Base-by-base conservation (phyloP, 2,888 invertebrate genomes). In the Branchellion lobata region DNA sequence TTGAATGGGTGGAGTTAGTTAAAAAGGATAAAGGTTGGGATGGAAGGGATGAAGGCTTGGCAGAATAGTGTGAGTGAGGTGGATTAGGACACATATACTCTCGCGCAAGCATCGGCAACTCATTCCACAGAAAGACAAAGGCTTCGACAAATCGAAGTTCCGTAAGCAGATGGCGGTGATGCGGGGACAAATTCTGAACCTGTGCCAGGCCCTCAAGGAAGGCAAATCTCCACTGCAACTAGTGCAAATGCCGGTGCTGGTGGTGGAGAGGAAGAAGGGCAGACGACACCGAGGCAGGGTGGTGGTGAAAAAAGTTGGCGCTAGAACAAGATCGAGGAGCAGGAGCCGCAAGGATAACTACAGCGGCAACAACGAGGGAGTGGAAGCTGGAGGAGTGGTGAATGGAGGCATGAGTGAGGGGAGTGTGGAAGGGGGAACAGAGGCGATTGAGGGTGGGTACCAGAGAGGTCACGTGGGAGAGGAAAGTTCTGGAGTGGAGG, bases 91-190 rank as follows among this genome's bases (percentile, higher is more conserved):
- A n/a, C n/a, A n/a, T n/a, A n/a, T n/a, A n/a, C n/a, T n/a, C n/a
- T n/a, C n/a, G n/a, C n/a, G n/a, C n/a, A n/a, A n/a, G n/a, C n/a
- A n/a, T n/a, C n/a, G n/a, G n/a, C n/a, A n/a, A n/a, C n/a, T n/a
- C n/a, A n/a, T n/a, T n/a, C n/a, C n/a, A n/a, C 91, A 98, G 93
- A 94, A 94, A 90, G 99, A 99, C 90, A 95, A 94, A 88, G 98
- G 98, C 65, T 99, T 98, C 90, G 97, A 98, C 90, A 92, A 92
- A 85, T 91, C 93, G 81, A 91, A 95, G 84, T 99, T 95, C 89
- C 96, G 97, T 89, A 93, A 94, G 83, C 99, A 99, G 90, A 96
- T 99, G 96, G 94, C 96, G 84, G 99, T 99, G 84, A 93, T 99
- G 94, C 91, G 99, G 83, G 99, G 99, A 24, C 90, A 98, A 90